Evolutionary conservation across 1,140 invertebrate genomes (phyloP).

Genomic region (Drosophila miranda): DNA sequence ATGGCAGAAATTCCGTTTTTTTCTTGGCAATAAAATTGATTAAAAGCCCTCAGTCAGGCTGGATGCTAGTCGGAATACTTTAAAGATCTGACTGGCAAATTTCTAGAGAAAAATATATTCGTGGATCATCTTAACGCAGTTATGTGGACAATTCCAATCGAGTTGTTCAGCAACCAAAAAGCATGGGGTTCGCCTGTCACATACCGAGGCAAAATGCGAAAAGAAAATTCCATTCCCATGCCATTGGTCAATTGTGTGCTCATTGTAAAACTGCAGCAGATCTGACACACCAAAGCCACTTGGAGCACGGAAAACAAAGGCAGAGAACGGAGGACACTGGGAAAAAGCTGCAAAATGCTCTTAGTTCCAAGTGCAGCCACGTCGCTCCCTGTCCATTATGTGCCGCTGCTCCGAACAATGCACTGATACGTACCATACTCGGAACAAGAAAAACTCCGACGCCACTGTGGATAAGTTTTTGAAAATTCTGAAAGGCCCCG

Average conservation of each 20-base stretch:
- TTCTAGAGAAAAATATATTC: neutral
- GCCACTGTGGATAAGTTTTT: constrained; percentile 67
- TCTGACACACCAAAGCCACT: constrained; percentile 22
- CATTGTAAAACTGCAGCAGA: constrained; percentile 10
- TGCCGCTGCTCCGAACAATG: constrained; percentile 50
- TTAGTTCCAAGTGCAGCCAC: constrained; percentile 41
- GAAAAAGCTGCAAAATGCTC: constrained; percentile 36
- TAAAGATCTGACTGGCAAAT: constrained; percentile 8
- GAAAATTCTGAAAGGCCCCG: constrained; percentile 67
- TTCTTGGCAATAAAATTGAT: constrained; percentile 73
- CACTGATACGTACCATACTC: constrained; percentile 12
- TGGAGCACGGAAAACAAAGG: constrained; percentile 35
- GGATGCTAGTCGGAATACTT: constrained; percentile 28
- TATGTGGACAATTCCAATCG: neutral
- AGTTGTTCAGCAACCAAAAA: constrained; percentile 29
- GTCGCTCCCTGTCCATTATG: constrained; percentile 61
- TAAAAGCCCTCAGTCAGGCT: constrained; percentile 56
- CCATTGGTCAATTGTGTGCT: constrained; percentile 29
- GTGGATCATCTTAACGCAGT: constrained; percentile 3
- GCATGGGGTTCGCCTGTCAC: constrained; percentile 15
- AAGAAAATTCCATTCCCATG: constrained; percentile 7
- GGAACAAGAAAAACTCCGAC: constrained; percentile 56
- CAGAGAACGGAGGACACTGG: constrained; percentile 29
- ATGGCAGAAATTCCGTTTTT: constrained; percentile 29
- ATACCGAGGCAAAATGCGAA: constrained; percentile 13